phyloP scores from a whole-genome alignment of 1,140 invertebrate species.

The Trypoxylus dichotomus region DNA sequence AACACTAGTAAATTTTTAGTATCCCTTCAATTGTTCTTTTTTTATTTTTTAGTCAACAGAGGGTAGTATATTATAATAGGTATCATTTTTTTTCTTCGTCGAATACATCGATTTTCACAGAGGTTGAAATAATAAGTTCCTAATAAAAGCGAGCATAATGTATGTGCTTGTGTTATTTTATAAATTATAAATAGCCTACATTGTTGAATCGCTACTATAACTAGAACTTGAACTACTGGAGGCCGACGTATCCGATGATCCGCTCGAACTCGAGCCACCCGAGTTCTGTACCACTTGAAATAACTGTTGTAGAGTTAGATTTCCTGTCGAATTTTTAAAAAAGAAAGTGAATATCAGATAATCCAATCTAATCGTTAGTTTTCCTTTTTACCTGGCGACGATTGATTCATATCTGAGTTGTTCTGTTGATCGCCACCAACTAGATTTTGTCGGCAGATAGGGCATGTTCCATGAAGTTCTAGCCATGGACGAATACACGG shows the following conservation, averaged over 20 bases:
- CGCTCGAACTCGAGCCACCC: constrained; percentile 24
- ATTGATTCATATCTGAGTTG: constrained; percentile 38
- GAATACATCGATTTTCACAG: constrained; percentile 20
- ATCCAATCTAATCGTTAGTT: neutral
- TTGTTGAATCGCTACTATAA: constrained; percentile 34
- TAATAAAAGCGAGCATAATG: constrained; percentile 28
- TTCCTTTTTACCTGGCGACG: constrained; percentile 11
- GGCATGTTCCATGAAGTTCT: constrained; percentile 93
- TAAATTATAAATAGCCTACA: constrained; percentile 32
- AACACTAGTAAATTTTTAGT: neutral
- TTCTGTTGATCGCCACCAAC: constrained; percentile 39
- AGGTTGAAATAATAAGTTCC: constrained; percentile 8
- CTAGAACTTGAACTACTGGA: constrained; percentile 35
- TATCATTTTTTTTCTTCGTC: constrained; percentile 2
- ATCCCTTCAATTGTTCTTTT: neutral
- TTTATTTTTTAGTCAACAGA: neutral
- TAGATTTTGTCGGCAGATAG: constrained; percentile 86
- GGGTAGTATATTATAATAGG: neutral
- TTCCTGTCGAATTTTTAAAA: constrained; percentile 4
- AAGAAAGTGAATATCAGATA: neutral
- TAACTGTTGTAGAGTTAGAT: constrained; percentile 31
- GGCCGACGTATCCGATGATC: constrained; percentile 30
- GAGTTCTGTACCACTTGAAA: constrained; percentile 31
- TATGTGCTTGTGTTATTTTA: constrained; percentile 8
- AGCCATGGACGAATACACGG: constrained; percentile 95